Conservation (phyloP, 2,888 invertebrate genomes). For the Idaea biselata region DNA sequence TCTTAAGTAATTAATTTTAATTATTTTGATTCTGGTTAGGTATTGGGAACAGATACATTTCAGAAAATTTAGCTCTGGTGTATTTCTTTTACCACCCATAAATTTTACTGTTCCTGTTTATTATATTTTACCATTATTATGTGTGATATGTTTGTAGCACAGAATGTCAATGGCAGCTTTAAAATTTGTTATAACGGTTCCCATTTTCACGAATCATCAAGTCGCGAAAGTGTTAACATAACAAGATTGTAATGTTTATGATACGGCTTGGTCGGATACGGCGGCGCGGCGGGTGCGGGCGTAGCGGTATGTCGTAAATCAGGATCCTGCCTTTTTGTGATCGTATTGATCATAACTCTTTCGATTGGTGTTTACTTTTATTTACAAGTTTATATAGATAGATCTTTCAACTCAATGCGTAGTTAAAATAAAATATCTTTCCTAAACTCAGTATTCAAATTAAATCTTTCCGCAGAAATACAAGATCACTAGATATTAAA, state of each 20-base stretch:
- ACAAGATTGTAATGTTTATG: conserved; percentile 45
- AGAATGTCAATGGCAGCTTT: conserved; percentile 6
- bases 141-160: not conserved
- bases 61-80: too few relatives aligned
- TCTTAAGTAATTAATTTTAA: conserved; percentile 7
- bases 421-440: too few relatives aligned
- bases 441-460: too few relatives aligned
- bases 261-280: conserved; percentile 9
- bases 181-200: not conserved
- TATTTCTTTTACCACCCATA: too few relatives aligned
- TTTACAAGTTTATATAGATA: not conserved
- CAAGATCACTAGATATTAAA: too few relatives aligned
- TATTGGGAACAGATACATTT: too few relatives aligned
- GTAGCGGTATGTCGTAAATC: conserved; percentile 48
- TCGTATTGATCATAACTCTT: conserved; percentile 58
- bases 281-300: conserved; percentile 5
- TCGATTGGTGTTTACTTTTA: not conserved
- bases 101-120: too few relatives aligned
- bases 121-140: too few relatives aligned
- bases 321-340: conserved; percentile 48
- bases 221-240: conserved; percentile 29
- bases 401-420: not conserved
- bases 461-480: too few relatives aligned
- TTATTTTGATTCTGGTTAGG: not conserved
- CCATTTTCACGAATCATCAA: conserved; percentile 27